Conservation (phyloP, 2,113 vertebrate species). For the Eurystomus gularis region DNA sequence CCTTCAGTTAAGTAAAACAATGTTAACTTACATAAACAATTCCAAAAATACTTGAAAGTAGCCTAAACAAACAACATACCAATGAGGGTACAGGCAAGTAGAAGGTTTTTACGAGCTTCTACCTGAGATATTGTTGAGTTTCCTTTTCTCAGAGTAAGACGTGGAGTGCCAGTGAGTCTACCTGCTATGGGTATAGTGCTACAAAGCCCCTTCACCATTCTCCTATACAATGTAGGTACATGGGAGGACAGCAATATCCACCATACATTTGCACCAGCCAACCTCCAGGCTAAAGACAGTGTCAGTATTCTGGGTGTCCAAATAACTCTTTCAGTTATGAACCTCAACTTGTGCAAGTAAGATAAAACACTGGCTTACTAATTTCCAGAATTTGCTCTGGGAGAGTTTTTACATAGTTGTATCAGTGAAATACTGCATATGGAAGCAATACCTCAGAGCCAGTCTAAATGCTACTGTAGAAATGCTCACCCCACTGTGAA, state of each 20-base stretch:
- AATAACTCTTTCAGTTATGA: not conserved
- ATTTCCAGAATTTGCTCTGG: not conserved
- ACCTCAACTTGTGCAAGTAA: not conserved
- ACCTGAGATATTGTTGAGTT: not conserved
- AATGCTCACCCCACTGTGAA: not conserved
- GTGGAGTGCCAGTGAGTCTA: not conserved
- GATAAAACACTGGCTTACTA: not conserved
- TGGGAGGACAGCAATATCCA: not conserved
- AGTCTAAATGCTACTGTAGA: not conserved
- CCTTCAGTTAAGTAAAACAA: conserved; percentile 40
- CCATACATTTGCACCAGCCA: not conserved
- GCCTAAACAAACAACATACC: conserved; percentile 30
- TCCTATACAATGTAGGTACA: not conserved
- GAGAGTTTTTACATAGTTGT: not conserved
- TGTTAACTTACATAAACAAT: conserved; percentile 36
- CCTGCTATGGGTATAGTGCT: not conserved
- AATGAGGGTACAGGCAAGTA: not conserved
- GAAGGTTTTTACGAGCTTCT: not conserved
- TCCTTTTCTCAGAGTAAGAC: not conserved
- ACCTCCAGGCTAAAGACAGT: not conserved
- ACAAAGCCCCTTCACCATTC: not conserved
- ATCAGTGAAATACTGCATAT: not conserved
- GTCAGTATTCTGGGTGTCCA: not conserved
- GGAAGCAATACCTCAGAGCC: not conserved
- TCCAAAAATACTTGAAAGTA: conserved; percentile 42